These are phyloP conservation scores for Rallus crepitans DNA, from an alignment of 2,797 vertebrate genomes.

Conservation along the genomic window DNA sequence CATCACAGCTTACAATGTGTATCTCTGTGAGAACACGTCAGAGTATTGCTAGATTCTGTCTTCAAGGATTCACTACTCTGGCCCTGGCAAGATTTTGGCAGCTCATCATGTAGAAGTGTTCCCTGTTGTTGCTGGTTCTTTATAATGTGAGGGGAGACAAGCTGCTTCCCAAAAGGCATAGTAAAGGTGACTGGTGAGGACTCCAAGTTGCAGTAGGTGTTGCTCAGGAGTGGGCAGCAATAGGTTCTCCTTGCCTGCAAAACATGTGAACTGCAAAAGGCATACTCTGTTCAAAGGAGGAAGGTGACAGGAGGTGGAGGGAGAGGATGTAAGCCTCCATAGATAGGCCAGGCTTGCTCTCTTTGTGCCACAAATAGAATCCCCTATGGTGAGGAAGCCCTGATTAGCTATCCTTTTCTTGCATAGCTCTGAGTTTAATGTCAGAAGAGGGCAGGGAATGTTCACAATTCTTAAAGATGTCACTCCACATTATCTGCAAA, in stretches of 20 bases:
- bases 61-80: background rate
- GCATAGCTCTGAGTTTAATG: background rate
- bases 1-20: background rate
- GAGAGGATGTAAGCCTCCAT: background rate
- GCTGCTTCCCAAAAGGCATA: background rate
- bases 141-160: background rate
- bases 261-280: background rate
- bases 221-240: background rate
- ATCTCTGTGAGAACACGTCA: background rate
- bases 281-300: background rate
- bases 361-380: background rate
- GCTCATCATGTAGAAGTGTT: background rate
- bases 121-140: background rate
- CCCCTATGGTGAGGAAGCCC: background rate
- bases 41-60: background rate
- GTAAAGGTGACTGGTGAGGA: background rate
- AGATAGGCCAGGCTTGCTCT: background rate
- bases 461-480: background rate
- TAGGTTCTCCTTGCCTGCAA: background rate
- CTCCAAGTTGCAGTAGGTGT: background rate
- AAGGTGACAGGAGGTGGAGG: background rate
- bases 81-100: background rate
- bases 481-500: rapidly evolving
- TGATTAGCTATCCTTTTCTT: background rate
- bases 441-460: background rate